These are phyloP conservation scores for Sericinus montela DNA, from an alignment of 2,888 invertebrate species.

Conservation along the genomic window DNA sequence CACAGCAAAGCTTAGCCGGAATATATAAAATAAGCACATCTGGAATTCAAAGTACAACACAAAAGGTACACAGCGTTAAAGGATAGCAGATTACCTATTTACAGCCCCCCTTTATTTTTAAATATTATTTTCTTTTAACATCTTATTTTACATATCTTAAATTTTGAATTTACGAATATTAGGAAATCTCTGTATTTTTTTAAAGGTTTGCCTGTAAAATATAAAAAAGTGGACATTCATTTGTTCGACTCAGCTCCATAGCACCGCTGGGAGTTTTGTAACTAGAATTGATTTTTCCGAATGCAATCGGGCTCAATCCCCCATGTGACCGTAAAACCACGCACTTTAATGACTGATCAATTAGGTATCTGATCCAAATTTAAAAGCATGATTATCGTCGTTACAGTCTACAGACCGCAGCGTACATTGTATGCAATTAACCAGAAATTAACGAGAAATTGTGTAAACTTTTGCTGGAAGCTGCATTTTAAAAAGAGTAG, in stretches of 20 bases:
- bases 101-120: too few relatives aligned
- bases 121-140: too few relatives aligned
- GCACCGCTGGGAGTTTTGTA: constrained; percentile 13
- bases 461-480: constrained; percentile 27
- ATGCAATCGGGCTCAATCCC: constrained; percentile 15
- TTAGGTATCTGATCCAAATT: constrained; percentile 44
- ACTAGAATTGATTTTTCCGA: constrained; percentile 17
- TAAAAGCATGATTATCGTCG: constrained; percentile 53
- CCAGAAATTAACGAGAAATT: constrained; percentile 41
- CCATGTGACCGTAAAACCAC: constrained; percentile 26
- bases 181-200: too few relatives aligned
- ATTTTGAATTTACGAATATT: too few relatives aligned
- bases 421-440: constrained; percentile 46
- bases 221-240: constrained; percentile 6
- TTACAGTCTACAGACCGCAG: constrained; percentile 38
- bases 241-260: background rate
- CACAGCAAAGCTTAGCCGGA: too few relatives aligned
- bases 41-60: too few relatives aligned
- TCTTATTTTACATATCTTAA: too few relatives aligned
- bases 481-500: constrained; percentile 6
- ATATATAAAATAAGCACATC: too few relatives aligned
- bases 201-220: too few relatives aligned
- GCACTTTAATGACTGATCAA: constrained; percentile 46
- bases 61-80: too few relatives aligned
- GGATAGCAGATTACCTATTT: too few relatives aligned